Evolutionary conservation across 2,797 vertebrate species (phyloP).

Genomic region (Myiotriccus ornatus): DNA sequence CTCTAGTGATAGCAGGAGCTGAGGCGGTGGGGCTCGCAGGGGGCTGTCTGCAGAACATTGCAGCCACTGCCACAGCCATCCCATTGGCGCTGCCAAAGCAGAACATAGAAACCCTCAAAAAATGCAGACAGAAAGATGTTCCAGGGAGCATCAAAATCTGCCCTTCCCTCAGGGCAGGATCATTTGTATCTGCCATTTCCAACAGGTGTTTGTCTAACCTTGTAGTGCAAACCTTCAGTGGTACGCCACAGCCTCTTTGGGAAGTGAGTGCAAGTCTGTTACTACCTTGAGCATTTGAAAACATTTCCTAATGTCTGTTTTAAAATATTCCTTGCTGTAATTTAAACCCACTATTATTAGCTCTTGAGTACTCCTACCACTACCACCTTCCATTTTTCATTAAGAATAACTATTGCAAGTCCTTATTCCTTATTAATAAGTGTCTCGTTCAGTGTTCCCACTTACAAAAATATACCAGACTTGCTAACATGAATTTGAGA

Average conservation of each 20-base stretch:
- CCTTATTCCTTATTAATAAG: slow-evolving; percentile 20
- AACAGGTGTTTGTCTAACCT: background rate
- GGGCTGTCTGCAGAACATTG: background rate
- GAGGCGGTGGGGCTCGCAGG: accelerated
- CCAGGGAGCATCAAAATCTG: background rate
- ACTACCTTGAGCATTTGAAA: background rate
- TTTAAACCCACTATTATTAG: slow-evolving; percentile 4
- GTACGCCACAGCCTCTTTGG: background rate
- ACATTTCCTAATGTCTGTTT: background rate
- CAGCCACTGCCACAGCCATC: background rate
- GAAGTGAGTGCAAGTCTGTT: background rate
- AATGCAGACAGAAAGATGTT: background rate
- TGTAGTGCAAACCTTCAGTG: background rate
- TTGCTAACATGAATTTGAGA: background rate
- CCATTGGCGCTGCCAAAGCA: background rate
- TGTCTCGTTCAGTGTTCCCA: background rate
- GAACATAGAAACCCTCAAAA: background rate
- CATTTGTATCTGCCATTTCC: background rate
- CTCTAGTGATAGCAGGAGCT: background rate
- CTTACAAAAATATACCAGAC: background rate
- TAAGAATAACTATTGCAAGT: background rate
- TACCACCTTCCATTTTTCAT: slow-evolving; percentile 11
- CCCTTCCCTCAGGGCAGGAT: background rate
- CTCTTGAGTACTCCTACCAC: background rate
- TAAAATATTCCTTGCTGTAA: background rate